Evolutionary conservation across 2,888 invertebrate genomes (phyloP), one percentile per base, ranked within the genome.

Genomic region (Pristionchus fissidentatus): DNA sequence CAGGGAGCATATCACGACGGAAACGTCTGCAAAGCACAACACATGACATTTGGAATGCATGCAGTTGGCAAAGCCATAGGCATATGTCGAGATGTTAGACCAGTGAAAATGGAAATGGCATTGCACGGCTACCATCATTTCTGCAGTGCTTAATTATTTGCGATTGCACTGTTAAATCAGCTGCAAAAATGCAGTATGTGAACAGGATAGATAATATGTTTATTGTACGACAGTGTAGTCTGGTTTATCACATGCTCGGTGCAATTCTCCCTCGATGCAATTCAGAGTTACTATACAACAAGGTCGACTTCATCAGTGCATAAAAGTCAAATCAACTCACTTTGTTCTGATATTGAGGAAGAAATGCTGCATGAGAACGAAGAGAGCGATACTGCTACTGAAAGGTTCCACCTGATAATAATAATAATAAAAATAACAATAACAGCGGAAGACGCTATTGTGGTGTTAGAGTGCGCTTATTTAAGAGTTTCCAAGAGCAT

Each of bases 1-100:
- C 46, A 1, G 79, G 79, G 57, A 79, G 55, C 57, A 35, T 22
- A 49, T 79, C 41, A 13, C 41, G 57, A 26, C 57, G 57, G 26
- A 57, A 70, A 10, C 32, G 8, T 7, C 70, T 70, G 38, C 15
- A 70, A n/a, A n/a, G n/a, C n/a, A n/a, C n/a, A n/a, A n/a, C n/a
- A n/a, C n/a, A n/a, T n/a, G n/a, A n/a, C n/a, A n/a, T n/a, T n/a
- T n/a, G n/a, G n/a, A n/a, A n/a, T n/a, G n/a, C n/a, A n/a, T n/a
- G n/a, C n/a, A n/a, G n/a, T n/a, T n/a, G n/a, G n/a, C n/a, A n/a
- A n/a, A n/a, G n/a, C n/a, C n/a, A n/a, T n/a, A n/a, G n/a, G n/a
- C n/a, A n/a, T n/a, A n/a, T n/a, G n/a, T n/a, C n/a, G n/a, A 35
- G 1, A 2, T 35, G 35, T 13, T 29, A 5, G 60, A 32, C 1